Evolutionary conservation across 2,797 vertebrate species (phyloP), one percentile per base, ranked within the genome.

Genomic region (Sebastiscus albofasciatus): DNA sequence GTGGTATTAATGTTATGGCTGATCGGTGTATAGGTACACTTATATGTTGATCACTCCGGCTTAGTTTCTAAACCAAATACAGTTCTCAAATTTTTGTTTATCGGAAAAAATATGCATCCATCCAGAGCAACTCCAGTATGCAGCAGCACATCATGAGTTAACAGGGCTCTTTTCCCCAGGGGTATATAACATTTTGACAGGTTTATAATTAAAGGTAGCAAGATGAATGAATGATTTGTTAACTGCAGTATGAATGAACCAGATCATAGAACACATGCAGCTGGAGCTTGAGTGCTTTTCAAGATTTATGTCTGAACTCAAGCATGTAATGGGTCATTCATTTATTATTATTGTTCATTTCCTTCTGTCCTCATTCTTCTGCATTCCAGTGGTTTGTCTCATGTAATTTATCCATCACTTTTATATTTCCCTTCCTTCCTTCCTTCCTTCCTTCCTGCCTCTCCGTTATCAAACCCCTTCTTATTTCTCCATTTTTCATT

Each of bases 271-370:
- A 24, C 42, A 36, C 65, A 62, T 13, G 34, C 24, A 52, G 14
- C 60, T 33, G 54, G 12, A 42, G 16, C 66, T 4, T 61, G 67
- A 20, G 42, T 31, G 12, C 36, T 33, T n/a, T 7, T 39, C 29
- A 12, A 72, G 71, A 81, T 76, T 69, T 61, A 77, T 69, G 66
- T 75, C 56, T 54, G 22, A 82, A 56, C 46, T 64, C 79, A 36
- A 31, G 42, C 20, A 66, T 34, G 39, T 62, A 74, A 70, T 72
- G 60, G 33, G 7, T 78, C 73, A 36, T 76, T 75, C 52, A 31
- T 73, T 70, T 59, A 39, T 80, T 64, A 75, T 52, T 69, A 72
- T 79, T 70, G 36, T 34, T 71, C 10, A 36, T 73, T 79, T 74
- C 69, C 68, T 18, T 68, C 52, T 75, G 7, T 83, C 34, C 31